Evolutionary conservation across 2,797 vertebrate genomes (phyloP), one percentile per base, ranked within the genome.

Genomic region (Potorous gilbertii): DNA sequence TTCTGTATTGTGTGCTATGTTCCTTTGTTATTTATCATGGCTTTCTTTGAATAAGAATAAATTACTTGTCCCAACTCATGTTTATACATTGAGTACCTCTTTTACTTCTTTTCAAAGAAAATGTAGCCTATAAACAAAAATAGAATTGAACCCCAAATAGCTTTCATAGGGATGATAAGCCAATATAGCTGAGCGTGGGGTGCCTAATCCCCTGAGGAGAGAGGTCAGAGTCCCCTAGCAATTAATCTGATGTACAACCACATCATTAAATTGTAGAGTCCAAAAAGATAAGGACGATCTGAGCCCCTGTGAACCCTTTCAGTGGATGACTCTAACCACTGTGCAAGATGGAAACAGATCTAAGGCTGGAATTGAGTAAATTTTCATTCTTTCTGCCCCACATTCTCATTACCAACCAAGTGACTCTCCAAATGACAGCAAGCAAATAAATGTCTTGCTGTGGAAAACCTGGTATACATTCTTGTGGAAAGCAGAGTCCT

Each of bases 381-480:
- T 10, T 54, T 27, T 74, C 66, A 90, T 21, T 56, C 55, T 92
- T 74, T 40, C 62, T 66, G 13, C 34, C 14, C 34, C 34, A 28
- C 90, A 62, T 54, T 92, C 81, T 94, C 92, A 91, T 54, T 95
- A 95, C 92, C 92, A 59, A 50, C 28, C 87, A 93, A 24, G 29
- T 93, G 54, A 91, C 11, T 93, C 4, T 95, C 40, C 74, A 56
- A 92, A 93, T 34, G 62, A 93, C 31, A 57, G 13, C 54, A 92
- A 66, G 74, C 34, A 96, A 96, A 95, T 91, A 91, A 92, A 94
- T 2, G 0, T 21, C 59, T 95, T 91, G 12, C 55, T 87, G 52
- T 90, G 40, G 21, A 92, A 54, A 95, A 93, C 66, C 34, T 74
- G 28, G 54, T 57, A 95, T n/a, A 87, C 46, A 52, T 87, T 56